A percentile compares a stretch with the other conserved stretches of the same genome.
Conservation (phyloP, 2,888 invertebrate species). For the Baronia brevicornis region DNA sequence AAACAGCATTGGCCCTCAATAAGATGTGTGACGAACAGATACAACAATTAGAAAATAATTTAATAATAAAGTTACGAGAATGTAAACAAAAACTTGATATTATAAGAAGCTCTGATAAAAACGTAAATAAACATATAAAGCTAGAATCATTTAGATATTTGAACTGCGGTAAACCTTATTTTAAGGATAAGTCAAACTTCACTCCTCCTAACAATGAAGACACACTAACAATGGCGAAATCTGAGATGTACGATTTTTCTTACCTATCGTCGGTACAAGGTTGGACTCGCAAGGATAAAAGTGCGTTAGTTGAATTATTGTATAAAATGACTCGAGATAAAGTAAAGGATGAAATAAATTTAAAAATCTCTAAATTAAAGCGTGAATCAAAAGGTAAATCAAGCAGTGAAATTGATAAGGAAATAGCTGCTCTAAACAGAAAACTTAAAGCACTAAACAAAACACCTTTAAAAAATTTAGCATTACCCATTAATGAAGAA, state of each 20-base stretch:
- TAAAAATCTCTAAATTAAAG: conserved; percentile 31
- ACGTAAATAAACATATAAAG: conserved; percentile 23
- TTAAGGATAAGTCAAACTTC: conserved; percentile 76
- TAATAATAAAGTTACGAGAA: conserved; percentile 38
- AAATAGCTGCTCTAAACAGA: conserved; percentile 25
- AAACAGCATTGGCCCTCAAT: conserved; percentile 47
- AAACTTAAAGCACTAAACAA: conserved; percentile 31
- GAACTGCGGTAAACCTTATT: conserved; percentile 78
- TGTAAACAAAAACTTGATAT: conserved; percentile 42
- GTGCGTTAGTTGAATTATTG: conserved; percentile 63
- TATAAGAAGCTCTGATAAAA: conserved; percentile 20
- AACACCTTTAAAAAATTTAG: conserved; percentile 37
- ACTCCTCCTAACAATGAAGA: conserved; percentile 77
- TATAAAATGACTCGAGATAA: conserved; percentile 44
- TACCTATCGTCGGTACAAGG: conserved; percentile 53
- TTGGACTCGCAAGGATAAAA: conserved; percentile 77
- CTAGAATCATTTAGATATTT: conserved; percentile 35
- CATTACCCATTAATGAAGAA: conserved; percentile 47
- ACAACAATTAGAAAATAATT: conserved; percentile 37
- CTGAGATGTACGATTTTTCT: conserved; percentile 61
- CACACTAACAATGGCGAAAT: conserved; percentile 49
- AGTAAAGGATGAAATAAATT: conserved; percentile 28
- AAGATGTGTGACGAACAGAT: conserved; percentile 48
- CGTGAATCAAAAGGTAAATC: conserved; percentile 20
- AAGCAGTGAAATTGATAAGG: conserved; percentile 14